Conservation (phyloP, 2,113 vertebrate genomes). For the Nycticryphes semicollaris region DNA sequence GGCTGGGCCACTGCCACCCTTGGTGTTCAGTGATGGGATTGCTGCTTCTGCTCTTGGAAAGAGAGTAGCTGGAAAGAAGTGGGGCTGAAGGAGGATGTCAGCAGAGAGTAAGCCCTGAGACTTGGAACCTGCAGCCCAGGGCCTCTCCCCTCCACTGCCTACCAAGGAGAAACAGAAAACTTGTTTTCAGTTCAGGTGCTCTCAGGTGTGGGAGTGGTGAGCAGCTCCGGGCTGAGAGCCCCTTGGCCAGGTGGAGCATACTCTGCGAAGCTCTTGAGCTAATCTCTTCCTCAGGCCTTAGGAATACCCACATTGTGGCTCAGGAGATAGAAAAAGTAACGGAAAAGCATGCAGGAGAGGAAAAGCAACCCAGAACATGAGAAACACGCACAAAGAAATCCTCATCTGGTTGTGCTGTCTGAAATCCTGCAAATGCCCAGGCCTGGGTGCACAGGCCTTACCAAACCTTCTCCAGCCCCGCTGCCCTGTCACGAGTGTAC, state of each 20-base stretch:
- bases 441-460: neutral
- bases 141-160: accelerated
- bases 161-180: neutral
- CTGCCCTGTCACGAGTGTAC: neutral
- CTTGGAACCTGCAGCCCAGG: neutral
- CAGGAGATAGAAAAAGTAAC: neutral
- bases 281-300: neutral
- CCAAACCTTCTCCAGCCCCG: neutral
- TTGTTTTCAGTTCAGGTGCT: neutral
- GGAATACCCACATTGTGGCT: neutral
- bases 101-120: neutral
- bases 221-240: neutral
- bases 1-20: neutral
- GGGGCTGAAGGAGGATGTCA: neutral
- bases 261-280: neutral
- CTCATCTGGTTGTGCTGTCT: neutral
- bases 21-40: accelerated
- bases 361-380: neutral
- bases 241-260: accelerated
- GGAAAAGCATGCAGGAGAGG: neutral
- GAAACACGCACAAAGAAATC: neutral
- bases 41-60: neutral
- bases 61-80: neutral
- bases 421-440: neutral
- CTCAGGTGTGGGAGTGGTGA: neutral